Evolutionary conservation across 2,888 invertebrate genomes (phyloP), one percentile per base, ranked within the genome.

Genomic region (Phortica okadai): DNA sequence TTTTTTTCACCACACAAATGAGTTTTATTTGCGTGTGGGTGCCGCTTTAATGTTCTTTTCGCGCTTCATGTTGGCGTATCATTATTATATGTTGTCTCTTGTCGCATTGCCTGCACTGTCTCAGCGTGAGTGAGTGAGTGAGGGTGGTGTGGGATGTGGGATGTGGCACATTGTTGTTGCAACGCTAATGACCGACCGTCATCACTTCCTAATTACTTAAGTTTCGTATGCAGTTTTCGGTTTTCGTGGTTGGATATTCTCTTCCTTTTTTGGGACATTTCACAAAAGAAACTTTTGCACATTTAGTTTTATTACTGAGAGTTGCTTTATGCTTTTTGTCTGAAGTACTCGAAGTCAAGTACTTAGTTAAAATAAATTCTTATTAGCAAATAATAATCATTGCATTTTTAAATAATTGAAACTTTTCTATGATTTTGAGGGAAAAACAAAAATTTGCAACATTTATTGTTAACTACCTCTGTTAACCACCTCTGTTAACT

Each of bases 191-290:
- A 88, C 88, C 88, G 82, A 83, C 87, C 88, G 82, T 83, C 87
- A 83, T 85, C 85, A 82, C 82, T 87, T 86, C 84, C 88, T 88
- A 88, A 89, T 89, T 89, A 88, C 86, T 83, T 84, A 87, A 89
- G 84, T 89, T 89, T 87, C 81, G 67, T 33, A 69, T 44, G 62
- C 33, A 33, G 14, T 74, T 50, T 42, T 7, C 14, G 56, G 21
- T 74, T 59, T 50, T 50, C 50, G 14, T 6, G 50, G 50, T 50
- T 50, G 8, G 8, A 50, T 6, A 11, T 50, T 50, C 50, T 50
- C 10, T 50, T 14, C 8, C 10, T 50, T 50, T 50, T 67, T 70
- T 70, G 50, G 11, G 14, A n/a, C 50, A 59, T 44, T 59, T 11
- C 14, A 10, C 45, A n/a, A 41, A 42, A 21, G 7, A 74, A 74